A percentile compares a stretch with the other conserved stretches of the same genome.
Evolutionary conservation across 2,888 invertebrate genomes (phyloP).

Genomic region (Pristionchus japonicus): DNA sequence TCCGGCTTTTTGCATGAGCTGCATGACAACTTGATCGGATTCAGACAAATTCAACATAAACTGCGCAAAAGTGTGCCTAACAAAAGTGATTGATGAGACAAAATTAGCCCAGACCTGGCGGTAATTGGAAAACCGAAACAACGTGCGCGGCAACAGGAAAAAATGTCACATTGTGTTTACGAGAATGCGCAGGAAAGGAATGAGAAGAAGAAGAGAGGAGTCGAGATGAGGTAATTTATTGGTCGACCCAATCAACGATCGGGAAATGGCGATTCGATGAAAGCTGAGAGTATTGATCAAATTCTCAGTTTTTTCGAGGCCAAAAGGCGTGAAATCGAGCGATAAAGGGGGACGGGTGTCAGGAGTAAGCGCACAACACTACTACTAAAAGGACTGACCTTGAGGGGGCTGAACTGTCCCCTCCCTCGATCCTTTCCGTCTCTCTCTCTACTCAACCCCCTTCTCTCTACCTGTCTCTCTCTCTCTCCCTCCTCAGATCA

Average conservation of each 20-base stretch:
- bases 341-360: not conserved
- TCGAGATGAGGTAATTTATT: slow-evolving; percentile 11
- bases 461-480: not conserved
- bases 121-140: slow-evolving; percentile 21
- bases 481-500: not conserved
- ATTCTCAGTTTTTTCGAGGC: not conserved
- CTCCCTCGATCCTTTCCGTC: not conserved
- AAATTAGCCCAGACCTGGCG: not conserved
- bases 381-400: slow-evolving; percentile 29
- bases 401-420: not conserved
- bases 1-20: not conserved
- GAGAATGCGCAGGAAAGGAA: slow-evolving; percentile 20
- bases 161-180: slow-evolving; percentile 33
- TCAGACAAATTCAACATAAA: not conserved
- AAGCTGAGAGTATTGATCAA: not conserved
- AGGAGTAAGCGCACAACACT: not conserved
- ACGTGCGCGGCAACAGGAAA: not conserved
- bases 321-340: not conserved
- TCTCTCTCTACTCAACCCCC: not conserved
- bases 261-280: not conserved
- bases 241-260: not conserved
- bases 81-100: not conserved
- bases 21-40: not conserved
- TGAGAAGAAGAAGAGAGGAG: not conserved
- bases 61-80: not conserved